phyloP scores from a whole-genome alignment of 2,888 invertebrate genomes.

The Baccha elongata region DNA sequence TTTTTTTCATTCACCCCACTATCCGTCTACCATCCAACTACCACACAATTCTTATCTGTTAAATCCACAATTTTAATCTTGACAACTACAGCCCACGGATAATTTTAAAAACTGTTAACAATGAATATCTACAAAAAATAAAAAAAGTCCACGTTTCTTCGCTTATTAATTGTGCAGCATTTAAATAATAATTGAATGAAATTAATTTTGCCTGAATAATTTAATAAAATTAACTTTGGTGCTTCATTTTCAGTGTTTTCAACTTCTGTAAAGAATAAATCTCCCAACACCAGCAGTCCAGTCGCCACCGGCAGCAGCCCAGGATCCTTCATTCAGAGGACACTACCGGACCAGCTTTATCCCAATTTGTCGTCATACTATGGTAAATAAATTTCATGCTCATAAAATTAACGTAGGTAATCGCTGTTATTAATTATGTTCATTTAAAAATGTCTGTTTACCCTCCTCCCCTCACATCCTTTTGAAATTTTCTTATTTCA shows the following conservation, averaged over 20 bases:
- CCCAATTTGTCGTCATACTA: constrained; percentile 72
- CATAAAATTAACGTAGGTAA: constrained; percentile 65
- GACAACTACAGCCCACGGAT: constrained; percentile 35
- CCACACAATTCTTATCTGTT: constrained; percentile 10
- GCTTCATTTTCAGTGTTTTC: constrained; percentile 75
- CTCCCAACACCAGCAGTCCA: constrained; percentile 49
- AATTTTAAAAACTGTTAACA: constrained; percentile 24
- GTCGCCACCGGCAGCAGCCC: constrained; percentile 8
- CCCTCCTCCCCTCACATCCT: no score
- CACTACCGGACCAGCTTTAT: constrained; percentile 67
- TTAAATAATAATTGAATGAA: constrained; percentile 47
- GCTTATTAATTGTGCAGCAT: constrained; percentile 47
- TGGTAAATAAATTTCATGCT: constrained; percentile 72
- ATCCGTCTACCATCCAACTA: neutral
- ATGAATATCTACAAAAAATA: neutral
- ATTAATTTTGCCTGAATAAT: constrained; percentile 61
- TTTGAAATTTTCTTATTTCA: constrained; percentile 31
- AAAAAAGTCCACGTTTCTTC: constrained; percentile 8
- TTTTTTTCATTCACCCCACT: neutral
- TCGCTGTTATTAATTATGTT: constrained; percentile 62
- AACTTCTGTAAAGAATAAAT: constrained; percentile 71
- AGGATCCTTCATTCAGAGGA: constrained; percentile 54
- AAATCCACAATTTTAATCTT: constrained; percentile 22
- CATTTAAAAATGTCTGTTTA: constrained; percentile 46
- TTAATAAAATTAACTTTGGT: constrained; percentile 59